Base-by-base conservation (phyloP, 2,888 invertebrate genomes). In the Agonum fuliginosum region DNA sequence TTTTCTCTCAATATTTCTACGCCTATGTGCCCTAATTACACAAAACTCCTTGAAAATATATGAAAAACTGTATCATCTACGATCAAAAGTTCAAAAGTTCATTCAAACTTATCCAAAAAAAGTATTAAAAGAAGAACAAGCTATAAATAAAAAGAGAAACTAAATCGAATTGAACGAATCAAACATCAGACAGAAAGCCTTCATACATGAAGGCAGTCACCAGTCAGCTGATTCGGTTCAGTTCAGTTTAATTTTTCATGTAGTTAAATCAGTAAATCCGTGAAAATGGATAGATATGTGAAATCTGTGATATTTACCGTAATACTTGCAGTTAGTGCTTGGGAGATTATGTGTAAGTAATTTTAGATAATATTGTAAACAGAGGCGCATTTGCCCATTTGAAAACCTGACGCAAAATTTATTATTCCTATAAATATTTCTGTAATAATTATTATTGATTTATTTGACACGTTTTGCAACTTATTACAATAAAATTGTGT, bases 301-400 rank as follows among this genome's bases (percentile, higher is more conserved):
- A 67, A 75, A 22, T 75, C 67, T 75, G 75, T 34, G 75, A 34
- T 75, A 3, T 34, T 75, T 30, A 37, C 67, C 19, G 14, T 75
- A 37, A 51, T 75, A n/a, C 6, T 75, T 3, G 48, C 37, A 27
- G 17, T 75, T 4, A 34, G 48, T 27, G 51, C 14, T 4, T 75
- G 67, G 48, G 67, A 75, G 24, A 48, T 75, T n/a, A 8, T 41
- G 17, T 75, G 75, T 75, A 75, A 75, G 75, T 75, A 65, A 22
- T 20, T 22, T 30, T 58, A 2, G 8, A 30, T 30, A 30, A 12
- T 19, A 2, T 20, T 24, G 24, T 70, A 5, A n/a, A 69, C 70
- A 70, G 70, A 14, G 72, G 8, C 72, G 58, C 6, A 54, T 12
- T 19, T 8, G 72, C 58, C 72, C 48, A 71, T 30, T 62, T 30